Evolutionary conservation across 2,113 vertebrate species (phyloP), one percentile per base, ranked within the genome.

Genomic region (Laticauda laticaudata): DNA sequence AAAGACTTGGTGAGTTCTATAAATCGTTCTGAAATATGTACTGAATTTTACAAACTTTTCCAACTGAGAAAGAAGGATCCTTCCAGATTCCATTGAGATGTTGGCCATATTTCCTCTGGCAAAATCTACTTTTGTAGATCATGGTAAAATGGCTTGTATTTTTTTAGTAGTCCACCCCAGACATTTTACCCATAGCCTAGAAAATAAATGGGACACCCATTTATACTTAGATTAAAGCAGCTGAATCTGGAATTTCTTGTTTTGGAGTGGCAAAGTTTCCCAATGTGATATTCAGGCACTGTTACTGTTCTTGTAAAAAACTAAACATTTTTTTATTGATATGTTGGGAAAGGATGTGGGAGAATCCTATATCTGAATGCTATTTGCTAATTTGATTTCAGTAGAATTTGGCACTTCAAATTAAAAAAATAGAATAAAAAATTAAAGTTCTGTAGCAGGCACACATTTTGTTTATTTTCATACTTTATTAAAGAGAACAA

Each of bases 401-500:
- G 90, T 92, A 94, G 96, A 95, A 92, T 95, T 93, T 97, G 90
- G 85, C 75, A 96, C 97, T 97, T 97, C 96, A 97, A 24, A 94
- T 94, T 95, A 94, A 95, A 96, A 96, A 95, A 97, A 90, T 95
- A 85, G 90, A 95, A 93, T 95, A 96, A 95, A 69, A 96, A 96
- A 95, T 56, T 95, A 96, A 96, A 96, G 95, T 93, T 94, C 95
- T 91, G 43, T 85, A 91, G 93, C 94, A 94, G 45, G 87, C 94
- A 86, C 94, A 95, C 95, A 93, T 81, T 56, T 93, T 94, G 93
- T 95, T 97, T 95, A 96, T 95, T 97, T 97, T 90, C 94, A 96
- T 91, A 94, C 92, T 95, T 93, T 96, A 97, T 96, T 95, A 97
- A 95, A 96, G 93, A 95, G 96, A 96, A 94, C 51, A 96, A 97